Base-by-base conservation (phyloP, 2,797 vertebrate genomes). In the Xenentodon cancila region DNA sequence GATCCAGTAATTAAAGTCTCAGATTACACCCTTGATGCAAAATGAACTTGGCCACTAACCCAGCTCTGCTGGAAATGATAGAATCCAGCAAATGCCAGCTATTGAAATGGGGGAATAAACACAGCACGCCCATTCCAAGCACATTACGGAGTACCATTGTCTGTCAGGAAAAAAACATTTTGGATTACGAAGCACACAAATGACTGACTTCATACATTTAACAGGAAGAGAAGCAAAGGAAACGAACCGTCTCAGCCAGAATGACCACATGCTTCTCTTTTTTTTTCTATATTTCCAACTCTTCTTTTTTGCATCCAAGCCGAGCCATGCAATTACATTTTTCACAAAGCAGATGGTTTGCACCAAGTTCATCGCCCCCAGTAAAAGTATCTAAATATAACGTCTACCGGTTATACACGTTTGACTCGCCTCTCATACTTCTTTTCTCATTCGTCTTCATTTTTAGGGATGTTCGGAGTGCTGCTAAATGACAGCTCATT, bases 1-100 rank as follows among this genome's bases (percentile, higher is more conserved):
- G 59, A 61, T 59, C n/a, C 5, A 8, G 58, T 56, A 81, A 84
- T 74, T 79, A 67, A 44, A 81, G 59, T 64, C 79, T 65, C 21
- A 65, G 77, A 86, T 78, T 68, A 74, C 48, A 75, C 60, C 76
- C 62, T 20, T 80, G 71, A 85, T 80, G 66, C 68, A 48, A 81
- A 80, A 84, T 79, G 9, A 59, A 80, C 69, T 77, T 59, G 78
- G 79, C 76, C 64, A 47, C 63, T 37, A 51, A 34, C 56, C 37
- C 66, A 16, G 50, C 56, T 78, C 54, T 50, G 70, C 54, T 18
- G 43, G 53, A 67, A 73, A 64, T 11, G 53, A 80, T 44, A 40
- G 45, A 81, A 71, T 12, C 30, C 32, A 54, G 53, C 68, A 40
- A 67, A 53, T 58, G 70, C 49, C 80, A 77, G 63, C 65, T 75